A percentile compares a stretch with the other conserved stretches of the same genome.
Evolutionary conservation across 1,140 invertebrate species (phyloP).

Genomic region (Tetragonula clypearis): DNA sequence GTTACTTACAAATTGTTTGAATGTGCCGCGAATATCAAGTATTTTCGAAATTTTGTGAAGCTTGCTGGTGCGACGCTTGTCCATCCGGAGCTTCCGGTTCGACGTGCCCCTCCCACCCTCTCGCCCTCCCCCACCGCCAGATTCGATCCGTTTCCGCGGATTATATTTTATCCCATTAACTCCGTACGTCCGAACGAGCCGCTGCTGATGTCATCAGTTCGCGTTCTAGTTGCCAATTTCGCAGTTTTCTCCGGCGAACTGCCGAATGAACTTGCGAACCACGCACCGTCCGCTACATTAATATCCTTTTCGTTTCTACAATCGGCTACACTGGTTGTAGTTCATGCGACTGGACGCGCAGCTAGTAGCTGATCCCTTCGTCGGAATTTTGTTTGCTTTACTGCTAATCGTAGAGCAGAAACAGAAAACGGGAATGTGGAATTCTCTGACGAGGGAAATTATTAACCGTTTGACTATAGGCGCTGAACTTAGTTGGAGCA

Average conservation of each 20-base stretch:
- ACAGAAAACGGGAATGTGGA: neutral
- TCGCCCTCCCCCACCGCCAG: neutral
- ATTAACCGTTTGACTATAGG: too few species aligned
- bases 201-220: slow-evolving; percentile 59
- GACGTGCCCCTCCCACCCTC: slow-evolving; percentile 15
- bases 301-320: neutral
- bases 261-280: neutral
- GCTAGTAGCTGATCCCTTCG: neutral
- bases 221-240: slow-evolving; percentile 60
- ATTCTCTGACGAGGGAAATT: neutral
- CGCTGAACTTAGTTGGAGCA: too few species aligned
- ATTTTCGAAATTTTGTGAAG: slow-evolving; percentile 3
- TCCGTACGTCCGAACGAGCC: slow-evolving; percentile 58
- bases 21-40: slow-evolving; percentile 42
- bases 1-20: slow-evolving; percentile 12
- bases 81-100: neutral
- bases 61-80: neutral
- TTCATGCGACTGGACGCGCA: neutral
- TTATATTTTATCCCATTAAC: slow-evolving; percentile 66
- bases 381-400: neutral
- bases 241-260: slow-evolving; percentile 50
- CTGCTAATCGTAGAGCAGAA: neutral
- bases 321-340: neutral
- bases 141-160: slow-evolving; percentile 23
- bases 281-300: neutral